Evolutionary conservation across 2,888 invertebrate genomes (phyloP).

Genomic region (Barypeithes pellucidus): DNA sequence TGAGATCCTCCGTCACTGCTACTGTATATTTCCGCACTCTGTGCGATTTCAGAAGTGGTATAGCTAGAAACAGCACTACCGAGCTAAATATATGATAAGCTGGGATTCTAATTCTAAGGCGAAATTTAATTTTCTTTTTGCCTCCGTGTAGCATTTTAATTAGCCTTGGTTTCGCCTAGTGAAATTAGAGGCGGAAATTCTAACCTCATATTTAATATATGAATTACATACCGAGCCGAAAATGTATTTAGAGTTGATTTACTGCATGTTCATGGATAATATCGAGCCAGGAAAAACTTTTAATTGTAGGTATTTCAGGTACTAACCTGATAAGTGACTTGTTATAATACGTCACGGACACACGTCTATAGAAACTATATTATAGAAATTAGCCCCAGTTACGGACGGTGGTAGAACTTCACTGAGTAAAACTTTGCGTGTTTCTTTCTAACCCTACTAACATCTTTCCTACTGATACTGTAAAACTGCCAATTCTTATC

Average conservation of each 20-base stretch:
- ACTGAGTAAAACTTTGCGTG: too few relatives aligned
- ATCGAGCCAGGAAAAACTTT: too few relatives aligned
- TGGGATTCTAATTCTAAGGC: slow-evolving; percentile 37
- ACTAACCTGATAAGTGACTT: too few relatives aligned
- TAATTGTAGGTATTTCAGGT: too few relatives aligned
- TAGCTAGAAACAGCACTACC: slow-evolving; percentile 27
- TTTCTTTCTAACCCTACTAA: too few relatives aligned
- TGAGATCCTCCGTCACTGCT: background rate
- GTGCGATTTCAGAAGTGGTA: slow-evolving; percentile 27
- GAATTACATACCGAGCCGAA: background rate
- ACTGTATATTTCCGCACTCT: slow-evolving; percentile 12
- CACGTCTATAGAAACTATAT: too few relatives aligned
- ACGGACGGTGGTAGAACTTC: too few relatives aligned
- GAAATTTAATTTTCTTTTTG: slow-evolving; percentile 47
- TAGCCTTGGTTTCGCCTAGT: slow-evolving; percentile 18
- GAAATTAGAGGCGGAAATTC: slow-evolving; percentile 11
- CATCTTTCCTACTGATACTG: too few relatives aligned
- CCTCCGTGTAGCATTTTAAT: slow-evolving; percentile 22
- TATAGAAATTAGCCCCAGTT: too few relatives aligned
- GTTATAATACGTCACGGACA: too few relatives aligned
- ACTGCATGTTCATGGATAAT: background rate
- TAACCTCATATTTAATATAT: slow-evolving; percentile 13
- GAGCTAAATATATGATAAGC: slow-evolving; percentile 43
- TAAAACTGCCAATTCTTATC: too few relatives aligned
- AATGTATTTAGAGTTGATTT: background rate